Evolutionary conservation across 1,140 invertebrate species (phyloP).

Genomic region (Tetraneura akinire): DNA sequence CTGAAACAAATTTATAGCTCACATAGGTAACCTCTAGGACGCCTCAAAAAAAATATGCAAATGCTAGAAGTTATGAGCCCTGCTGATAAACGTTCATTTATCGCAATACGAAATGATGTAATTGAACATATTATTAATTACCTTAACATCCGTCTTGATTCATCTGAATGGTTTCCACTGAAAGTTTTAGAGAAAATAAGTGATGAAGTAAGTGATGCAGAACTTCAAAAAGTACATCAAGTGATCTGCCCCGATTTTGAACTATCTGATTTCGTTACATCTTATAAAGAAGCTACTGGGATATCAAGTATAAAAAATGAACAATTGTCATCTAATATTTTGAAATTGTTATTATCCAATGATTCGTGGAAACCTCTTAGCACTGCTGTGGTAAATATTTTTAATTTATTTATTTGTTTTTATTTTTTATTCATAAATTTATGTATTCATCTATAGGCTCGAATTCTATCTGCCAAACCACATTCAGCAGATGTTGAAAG

Average conservation of each 20-base stretch:
- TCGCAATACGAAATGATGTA: not conserved
- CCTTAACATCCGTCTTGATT: not conserved
- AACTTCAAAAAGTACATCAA: not conserved
- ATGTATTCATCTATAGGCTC: no score
- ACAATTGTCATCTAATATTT: not conserved
- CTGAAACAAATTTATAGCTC: no score
- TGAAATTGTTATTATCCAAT: not conserved
- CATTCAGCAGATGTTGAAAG: no score
- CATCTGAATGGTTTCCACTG: conserved; percentile 6
- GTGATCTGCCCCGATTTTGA: not conserved
- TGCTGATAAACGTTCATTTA: not conserved
- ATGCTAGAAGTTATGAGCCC: no score
- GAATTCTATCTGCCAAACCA: no score
- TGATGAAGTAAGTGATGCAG: not conserved
- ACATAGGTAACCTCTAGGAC: no score
- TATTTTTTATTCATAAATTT: no score
- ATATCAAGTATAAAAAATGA: not conserved
- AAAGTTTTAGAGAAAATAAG: conserved; percentile 13
- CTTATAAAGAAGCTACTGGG: not conserved
- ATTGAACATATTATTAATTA: conserved; percentile 17
- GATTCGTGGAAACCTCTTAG: not conserved
- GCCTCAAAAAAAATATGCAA: no score
- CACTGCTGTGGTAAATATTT: conserved; percentile 12
- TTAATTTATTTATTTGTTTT: not conserved
- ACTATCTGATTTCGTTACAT: no score